Evolutionary conservation across 2,888 invertebrate genomes (phyloP), one percentile per base, ranked within the genome.

Genomic region (Drosophila mimica): DNA sequence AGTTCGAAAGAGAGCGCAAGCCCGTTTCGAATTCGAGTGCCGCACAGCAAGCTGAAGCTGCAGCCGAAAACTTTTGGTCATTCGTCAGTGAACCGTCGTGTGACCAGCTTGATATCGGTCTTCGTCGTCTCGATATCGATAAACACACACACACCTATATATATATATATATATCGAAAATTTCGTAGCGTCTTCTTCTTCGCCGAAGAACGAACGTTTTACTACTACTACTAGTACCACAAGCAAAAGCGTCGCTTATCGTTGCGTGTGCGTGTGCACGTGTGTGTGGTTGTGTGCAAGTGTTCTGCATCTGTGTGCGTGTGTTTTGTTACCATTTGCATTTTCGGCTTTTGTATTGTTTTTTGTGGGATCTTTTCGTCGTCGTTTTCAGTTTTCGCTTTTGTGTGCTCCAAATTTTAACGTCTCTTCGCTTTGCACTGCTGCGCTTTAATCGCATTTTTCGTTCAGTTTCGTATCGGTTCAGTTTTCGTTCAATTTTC

Each of bases 51-150:
- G 75, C 75, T 51, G 61, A 38, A 61, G 82, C 79, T 81, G 79
- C 82, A 59, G 76, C 71, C 80, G 61, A 79, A 76, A 79, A 79
- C 68, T 85, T 82, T 74, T 76, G 71, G 36, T 74, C 90, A 79
- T 82, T 84, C 90, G 88, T 72, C 82, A 76, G 90, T 82, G 69
- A 86, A 86, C 81, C 83, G 86, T 90, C 88, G 91, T 84, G 82
- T 70, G 76, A 85, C 56, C 74, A 72, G 66, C 49, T 25, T 71
- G 80, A 74, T 80, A 69, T 46, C 49, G 43, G 54, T 71, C 67
- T 46, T 52, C 54, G 65, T 56, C 49, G 31, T 11, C 65, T 34
- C 46, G 15, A 15, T 13, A 34, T 54, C 36, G 54, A 17, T 25
- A 25, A 8, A 34, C 25, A 36, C 15, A 34, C 15, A 31, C 15